Conservation (phyloP, 37 sponge, comb jelly and placozoan species). For the Spongilla lacustris region DNA sequence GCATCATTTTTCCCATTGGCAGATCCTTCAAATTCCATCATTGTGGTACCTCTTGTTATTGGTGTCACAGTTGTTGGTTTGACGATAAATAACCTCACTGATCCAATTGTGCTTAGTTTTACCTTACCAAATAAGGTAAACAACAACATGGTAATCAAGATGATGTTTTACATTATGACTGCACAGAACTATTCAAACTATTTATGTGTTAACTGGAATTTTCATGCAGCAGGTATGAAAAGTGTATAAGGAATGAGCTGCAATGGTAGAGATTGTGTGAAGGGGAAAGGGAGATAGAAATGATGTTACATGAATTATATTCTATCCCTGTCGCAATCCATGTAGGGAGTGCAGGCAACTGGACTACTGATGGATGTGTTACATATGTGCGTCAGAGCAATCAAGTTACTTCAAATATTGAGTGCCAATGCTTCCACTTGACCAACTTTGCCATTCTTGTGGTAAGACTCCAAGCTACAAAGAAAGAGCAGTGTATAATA, state of each 20-base stretch:
- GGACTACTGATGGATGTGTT: constrained; percentile 41
- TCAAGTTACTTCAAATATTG: neutral
- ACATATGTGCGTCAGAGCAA: neutral
- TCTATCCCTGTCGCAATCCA: neutral
- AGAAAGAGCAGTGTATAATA: neutral
- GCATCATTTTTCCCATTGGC: neutral
- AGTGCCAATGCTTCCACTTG: constrained; percentile 44
- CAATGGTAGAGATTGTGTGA: too few species aligned
- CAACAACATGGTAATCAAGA: too few species aligned
- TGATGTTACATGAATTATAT: too few species aligned
- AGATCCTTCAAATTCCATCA: neutral
- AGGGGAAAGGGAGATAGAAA: too few species aligned
- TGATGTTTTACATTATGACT: too few species aligned
- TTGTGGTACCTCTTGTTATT: too few species aligned
- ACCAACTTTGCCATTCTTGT: constrained; percentile 65
- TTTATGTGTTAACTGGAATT: constrained; percentile 26
- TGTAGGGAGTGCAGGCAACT: constrained; percentile 25
- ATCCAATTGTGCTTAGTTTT: too few species aligned
- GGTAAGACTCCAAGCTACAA: constrained; percentile 23
- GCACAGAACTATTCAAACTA: neutral
- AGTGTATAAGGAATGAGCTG: too few species aligned
- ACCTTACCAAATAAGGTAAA: too few species aligned
- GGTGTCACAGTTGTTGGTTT: too few species aligned
- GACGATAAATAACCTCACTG: too few species aligned
- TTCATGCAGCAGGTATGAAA: constrained; percentile 18